Evolutionary conservation across 2,113 vertebrate genomes (phyloP).

Genomic region (Strix uralensis): DNA sequence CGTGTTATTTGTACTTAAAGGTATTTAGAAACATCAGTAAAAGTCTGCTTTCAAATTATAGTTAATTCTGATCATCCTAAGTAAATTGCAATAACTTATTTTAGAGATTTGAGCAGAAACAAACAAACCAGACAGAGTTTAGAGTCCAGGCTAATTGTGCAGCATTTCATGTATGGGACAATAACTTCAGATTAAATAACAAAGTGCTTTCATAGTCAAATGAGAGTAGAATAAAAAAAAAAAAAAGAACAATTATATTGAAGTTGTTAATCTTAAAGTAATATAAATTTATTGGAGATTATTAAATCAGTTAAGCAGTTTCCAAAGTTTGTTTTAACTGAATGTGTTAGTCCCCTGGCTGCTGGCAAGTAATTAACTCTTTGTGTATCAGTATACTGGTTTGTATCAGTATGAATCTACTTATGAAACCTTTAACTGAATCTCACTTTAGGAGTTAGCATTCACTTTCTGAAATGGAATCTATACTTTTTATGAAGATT

Average conservation of each 20-base stretch:
- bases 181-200: not conserved
- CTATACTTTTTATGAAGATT: not conserved
- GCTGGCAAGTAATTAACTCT: not conserved
- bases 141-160: not conserved
- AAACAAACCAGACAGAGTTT: not conserved
- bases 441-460: not conserved
- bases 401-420: not conserved
- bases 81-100: not conserved
- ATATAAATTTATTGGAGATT: not conserved
- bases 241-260: not conserved
- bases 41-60: constrained; percentile 25
- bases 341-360: not conserved
- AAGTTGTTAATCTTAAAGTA: not conserved
- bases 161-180: not conserved
- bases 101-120: not conserved
- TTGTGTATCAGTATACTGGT: not conserved
- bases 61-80: not conserved
- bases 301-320: not conserved
- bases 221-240: not conserved
- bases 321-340: not conserved
- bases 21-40: not conserved
- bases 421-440: not conserved
- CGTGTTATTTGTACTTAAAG: not conserved
- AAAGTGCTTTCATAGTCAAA: not conserved
- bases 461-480: not conserved